phyloP scores from a whole-genome alignment of 2,113 vertebrate species.

The Leucopternis melanops region DNA sequence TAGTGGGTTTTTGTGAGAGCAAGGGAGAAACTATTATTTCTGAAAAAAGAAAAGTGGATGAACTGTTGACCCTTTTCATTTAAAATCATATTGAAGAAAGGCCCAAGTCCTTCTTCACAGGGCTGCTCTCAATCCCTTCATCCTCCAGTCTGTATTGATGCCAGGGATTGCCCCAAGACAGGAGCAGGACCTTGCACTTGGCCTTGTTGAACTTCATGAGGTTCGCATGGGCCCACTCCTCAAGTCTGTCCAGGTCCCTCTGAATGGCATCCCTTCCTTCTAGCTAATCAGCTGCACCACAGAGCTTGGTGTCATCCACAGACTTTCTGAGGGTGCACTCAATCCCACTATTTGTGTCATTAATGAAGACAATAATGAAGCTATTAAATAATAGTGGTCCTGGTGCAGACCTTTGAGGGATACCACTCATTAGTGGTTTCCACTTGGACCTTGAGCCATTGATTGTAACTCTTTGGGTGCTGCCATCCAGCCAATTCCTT shows the following conservation, averaged over 20 bases:
- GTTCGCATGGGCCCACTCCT: neutral
- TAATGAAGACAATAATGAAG: neutral
- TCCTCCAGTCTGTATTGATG: neutral
- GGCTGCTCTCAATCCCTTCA: neutral
- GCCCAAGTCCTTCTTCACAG: neutral
- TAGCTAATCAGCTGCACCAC: rapidly evolving
- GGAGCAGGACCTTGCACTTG: neutral
- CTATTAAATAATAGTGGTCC: neutral
- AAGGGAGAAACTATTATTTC: too few relatives aligned
- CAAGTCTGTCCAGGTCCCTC: neutral
- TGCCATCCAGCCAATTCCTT: neutral
- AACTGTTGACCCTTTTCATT: too few relatives aligned
- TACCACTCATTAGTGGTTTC: neutral
- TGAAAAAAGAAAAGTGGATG: too few relatives aligned
- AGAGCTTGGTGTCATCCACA: neutral
- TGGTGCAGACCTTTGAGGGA: neutral
- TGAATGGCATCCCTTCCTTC: neutral
- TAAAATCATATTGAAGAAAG: too few relatives aligned
- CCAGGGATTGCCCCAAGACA: neutral
- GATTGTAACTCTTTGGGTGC: neutral
- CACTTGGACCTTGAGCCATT: neutral
- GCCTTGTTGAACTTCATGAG: neutral
- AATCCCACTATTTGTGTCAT: neutral
- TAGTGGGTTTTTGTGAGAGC: too few relatives aligned
- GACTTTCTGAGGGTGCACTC: neutral